Conservation (phyloP, 2,797 vertebrate genomes). For the Leucoraja ocellata region DNA sequence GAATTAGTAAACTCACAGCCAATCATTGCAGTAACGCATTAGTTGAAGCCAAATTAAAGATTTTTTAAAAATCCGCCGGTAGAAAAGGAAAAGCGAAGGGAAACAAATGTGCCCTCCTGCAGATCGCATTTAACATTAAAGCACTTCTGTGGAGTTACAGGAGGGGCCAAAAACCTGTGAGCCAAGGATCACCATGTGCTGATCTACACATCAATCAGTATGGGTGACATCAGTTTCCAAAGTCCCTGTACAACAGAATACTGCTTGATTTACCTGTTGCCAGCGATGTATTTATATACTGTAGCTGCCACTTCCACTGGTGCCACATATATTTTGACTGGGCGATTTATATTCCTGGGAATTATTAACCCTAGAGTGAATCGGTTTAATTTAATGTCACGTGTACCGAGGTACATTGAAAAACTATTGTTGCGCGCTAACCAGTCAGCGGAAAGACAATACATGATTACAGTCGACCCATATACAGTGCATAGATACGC, state of each 20-base stretch:
- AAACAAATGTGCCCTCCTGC: background rate
- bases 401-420: too few species aligned
- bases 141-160: background rate
- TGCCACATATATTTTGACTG: slow-evolving; percentile 20
- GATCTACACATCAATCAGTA: slow-evolving; percentile 22
- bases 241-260: background rate
- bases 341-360: background rate
- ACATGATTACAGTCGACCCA: too few species aligned
- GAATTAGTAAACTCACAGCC: too few species aligned
- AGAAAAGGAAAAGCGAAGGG: background rate
- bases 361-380: slow-evolving; percentile 20
- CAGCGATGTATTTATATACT: background rate
- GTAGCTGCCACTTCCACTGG: background rate
- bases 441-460: too few species aligned
- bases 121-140: background rate
- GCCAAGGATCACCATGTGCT: slow-evolving; percentile 28
- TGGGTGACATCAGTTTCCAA: slow-evolving; percentile 4
- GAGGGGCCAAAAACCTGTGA: background rate
- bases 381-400: too few species aligned
- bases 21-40: background rate
- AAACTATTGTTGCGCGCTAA: too few species aligned
- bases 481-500: too few species aligned
- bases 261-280: background rate
- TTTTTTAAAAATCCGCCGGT: background rate
- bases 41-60: background rate